These are phyloP conservation scores for Tichodroma muraria DNA, from an alignment of 2,113 vertebrate genomes.

Conservation along the genomic window DNA sequence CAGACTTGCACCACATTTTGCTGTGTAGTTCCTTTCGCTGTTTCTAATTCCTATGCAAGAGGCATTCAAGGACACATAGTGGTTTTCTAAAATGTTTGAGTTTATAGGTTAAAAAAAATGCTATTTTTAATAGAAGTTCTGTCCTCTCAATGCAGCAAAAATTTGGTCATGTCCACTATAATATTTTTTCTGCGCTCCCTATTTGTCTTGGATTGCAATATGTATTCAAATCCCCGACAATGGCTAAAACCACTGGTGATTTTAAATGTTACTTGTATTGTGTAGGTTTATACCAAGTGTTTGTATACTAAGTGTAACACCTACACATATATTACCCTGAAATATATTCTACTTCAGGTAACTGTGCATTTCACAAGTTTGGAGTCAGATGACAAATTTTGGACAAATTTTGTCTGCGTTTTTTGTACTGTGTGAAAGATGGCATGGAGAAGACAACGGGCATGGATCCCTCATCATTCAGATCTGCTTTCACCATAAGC, in stretches of 20 bases:
- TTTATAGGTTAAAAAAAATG: neutral
- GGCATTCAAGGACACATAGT: neutral
- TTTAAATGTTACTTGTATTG: neutral
- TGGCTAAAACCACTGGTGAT: neutral
- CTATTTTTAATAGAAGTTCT: neutral
- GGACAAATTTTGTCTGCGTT: neutral
- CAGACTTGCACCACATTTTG: neutral
- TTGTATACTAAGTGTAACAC: neutral
- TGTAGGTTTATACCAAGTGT: neutral
- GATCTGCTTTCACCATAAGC: neutral
- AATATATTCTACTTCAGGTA: neutral
- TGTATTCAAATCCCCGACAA: neutral
- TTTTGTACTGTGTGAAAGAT: neutral
- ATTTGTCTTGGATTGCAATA: neutral
- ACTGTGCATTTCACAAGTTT: neutral
- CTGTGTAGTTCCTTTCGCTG: neutral
- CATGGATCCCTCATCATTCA: neutral
- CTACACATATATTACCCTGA: neutral
- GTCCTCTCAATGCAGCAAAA: neutral
- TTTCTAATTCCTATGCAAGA: neutral
- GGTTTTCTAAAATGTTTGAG: neutral
- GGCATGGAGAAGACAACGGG: accelerated
- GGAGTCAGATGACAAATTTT: neutral
- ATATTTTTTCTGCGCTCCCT: neutral
- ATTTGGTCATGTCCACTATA: neutral